Conservation (phyloP, 2,797 vertebrate species). For the Lates japonicus region DNA sequence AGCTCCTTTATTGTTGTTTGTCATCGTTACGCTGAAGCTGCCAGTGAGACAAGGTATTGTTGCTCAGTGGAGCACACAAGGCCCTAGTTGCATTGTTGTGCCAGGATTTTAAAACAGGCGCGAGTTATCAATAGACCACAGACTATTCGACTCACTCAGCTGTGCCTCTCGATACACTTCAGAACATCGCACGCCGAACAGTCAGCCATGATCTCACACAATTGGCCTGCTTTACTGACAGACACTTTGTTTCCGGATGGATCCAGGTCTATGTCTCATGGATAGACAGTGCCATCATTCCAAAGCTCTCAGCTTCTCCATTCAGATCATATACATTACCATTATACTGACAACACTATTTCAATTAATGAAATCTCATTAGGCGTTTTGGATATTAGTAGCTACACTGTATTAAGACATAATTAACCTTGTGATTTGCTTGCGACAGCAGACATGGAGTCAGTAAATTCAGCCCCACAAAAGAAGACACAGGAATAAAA, state of each 20-base stretch:
- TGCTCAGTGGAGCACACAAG: constrained; percentile 85
- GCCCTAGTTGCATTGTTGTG: constrained; percentile 84
- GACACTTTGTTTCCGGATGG: constrained; percentile 76
- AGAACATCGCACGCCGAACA: constrained; percentile 74
- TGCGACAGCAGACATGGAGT: constrained; percentile 71
- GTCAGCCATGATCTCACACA: constrained; percentile 79
- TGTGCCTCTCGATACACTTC: constrained; percentile 86
- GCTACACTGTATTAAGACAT: constrained; percentile 71
- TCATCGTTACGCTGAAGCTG: constrained; percentile 80
- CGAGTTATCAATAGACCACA: constrained; percentile 88
- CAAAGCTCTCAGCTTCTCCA: constrained; percentile 55
- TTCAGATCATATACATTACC: constrained; percentile 48
- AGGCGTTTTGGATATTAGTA: constrained; percentile 69
- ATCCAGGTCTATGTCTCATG: constrained; percentile 71
- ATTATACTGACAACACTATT: constrained; percentile 57
- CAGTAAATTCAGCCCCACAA: constrained; percentile 43
- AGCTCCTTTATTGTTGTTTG: constrained; percentile 82
- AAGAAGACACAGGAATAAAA: constrained; percentile 57
- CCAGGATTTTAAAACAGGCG: constrained; percentile 87
- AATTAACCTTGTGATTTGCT: constrained; percentile 78
- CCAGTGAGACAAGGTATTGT: constrained; percentile 86
- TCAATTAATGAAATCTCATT: constrained; percentile 78
- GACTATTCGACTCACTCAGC: constrained; percentile 83
- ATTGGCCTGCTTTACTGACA: constrained; percentile 77
- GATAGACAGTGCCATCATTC: constrained; percentile 51